phyloP scores from a whole-genome alignment of 1,140 invertebrate genomes.

The Cryptotermes secundus region DNA sequence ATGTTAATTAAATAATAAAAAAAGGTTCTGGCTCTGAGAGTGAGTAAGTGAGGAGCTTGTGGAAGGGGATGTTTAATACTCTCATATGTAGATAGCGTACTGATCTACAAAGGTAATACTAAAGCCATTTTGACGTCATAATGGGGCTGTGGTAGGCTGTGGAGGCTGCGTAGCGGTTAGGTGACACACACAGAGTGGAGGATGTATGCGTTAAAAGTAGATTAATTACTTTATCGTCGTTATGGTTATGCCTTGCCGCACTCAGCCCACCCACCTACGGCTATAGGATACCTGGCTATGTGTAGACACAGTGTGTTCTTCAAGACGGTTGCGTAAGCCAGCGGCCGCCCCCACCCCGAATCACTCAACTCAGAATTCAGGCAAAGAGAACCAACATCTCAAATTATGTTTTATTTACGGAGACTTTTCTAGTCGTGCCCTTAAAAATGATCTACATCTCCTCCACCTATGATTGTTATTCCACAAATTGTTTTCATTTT shows the following conservation, averaged over 20 bases:
- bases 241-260: background rate
- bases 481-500: no score
- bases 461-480: no score
- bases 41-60: background rate
- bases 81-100: constrained; percentile 2
- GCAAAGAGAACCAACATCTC: no score
- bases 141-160: background rate
- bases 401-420: no score
- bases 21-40: background rate
- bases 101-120: constrained; percentile 14
- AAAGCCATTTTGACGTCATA: constrained; percentile 16
- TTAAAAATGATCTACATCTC: no score
- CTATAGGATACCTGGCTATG: background rate
- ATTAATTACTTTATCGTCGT: constrained; percentile 13
- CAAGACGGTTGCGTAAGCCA: background rate
- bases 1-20: constrained; percentile 21
- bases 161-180: background rate
- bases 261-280: background rate
- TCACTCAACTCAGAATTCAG: no score
- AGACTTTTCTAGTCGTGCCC: no score
- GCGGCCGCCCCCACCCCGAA: no score
- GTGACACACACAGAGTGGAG: background rate
- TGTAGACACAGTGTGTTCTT: background rate
- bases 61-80: constrained; percentile 10
- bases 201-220: constrained; percentile 13